Percentiles rank a stretch among this genome's conserved stretches.
These are phyloP conservation scores for Pocillopora meandrina DNA, from an alignment of 92 coral and sea anemone genomes.

Conservation along the genomic window DNA sequence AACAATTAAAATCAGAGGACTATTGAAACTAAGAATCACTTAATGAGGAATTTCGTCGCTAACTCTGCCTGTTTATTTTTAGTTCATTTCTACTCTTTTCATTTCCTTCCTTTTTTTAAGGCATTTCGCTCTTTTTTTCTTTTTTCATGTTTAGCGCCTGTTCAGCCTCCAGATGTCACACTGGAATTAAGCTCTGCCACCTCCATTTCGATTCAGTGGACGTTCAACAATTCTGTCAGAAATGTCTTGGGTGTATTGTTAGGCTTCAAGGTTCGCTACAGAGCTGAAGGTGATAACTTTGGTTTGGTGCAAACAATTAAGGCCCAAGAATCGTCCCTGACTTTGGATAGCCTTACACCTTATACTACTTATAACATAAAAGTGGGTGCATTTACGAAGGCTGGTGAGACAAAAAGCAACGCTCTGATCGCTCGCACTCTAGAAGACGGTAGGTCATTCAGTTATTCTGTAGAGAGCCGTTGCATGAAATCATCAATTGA, in stretches of 20 bases:
- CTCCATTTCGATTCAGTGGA: background rate
- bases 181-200: background rate
- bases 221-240: background rate
- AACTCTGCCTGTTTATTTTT: too few species aligned
- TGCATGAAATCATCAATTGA: background rate
- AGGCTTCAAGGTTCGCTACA: background rate
- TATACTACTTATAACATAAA: background rate
- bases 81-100: too few species aligned
- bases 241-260: background rate
- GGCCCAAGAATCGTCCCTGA: background rate
- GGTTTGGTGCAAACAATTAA: background rate
- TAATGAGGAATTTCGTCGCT: too few species aligned
- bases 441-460: background rate
- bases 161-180: background rate
- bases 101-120: background rate
- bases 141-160: background rate
- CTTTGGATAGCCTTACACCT: background rate
- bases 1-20: too few species aligned
- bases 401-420: background rate
- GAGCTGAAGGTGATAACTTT: background rate
- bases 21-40: too few species aligned
- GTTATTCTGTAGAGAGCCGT: background rate
- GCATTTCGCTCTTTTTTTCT: background rate
- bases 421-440: background rate
- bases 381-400: constrained; percentile 3